These are phyloP conservation scores for Heliconius charithonia DNA, from an alignment of 2,888 invertebrate genomes.

Conservation along the genomic window DNA sequence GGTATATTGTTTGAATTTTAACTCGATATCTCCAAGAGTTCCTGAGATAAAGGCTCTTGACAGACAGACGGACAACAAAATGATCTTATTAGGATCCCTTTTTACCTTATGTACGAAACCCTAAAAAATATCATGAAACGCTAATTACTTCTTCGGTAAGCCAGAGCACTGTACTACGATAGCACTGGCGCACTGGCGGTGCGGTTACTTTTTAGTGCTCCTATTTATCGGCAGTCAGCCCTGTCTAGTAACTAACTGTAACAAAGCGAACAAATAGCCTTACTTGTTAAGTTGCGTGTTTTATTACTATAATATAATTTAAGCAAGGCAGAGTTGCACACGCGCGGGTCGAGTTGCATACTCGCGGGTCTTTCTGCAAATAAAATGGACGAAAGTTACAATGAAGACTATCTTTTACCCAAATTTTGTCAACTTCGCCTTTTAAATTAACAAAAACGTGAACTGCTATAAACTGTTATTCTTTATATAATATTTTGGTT, in stretches of 20 bases:
- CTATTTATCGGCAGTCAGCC: background rate
- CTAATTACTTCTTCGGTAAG: background rate
- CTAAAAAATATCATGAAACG: background rate
- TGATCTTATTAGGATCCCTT: no score
- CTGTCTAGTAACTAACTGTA: background rate
- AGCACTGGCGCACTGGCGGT: background rate
- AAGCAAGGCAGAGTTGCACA: slow-evolving; percentile 9
- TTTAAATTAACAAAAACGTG: background rate
- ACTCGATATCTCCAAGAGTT: no score
- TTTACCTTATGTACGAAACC: no score
- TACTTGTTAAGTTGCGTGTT: slow-evolving; percentile 30
- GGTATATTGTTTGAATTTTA: no score
- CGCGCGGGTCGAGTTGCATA: background rate
- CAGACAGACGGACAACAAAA: no score
- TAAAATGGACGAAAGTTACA: background rate
- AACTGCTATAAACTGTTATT: background rate
- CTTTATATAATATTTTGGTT: background rate
- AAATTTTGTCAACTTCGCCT: background rate
- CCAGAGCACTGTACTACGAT: background rate
- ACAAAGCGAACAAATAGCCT: slow-evolving; percentile 21
- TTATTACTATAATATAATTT: slow-evolving; percentile 30
- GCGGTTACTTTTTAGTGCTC: slow-evolving; percentile 3
- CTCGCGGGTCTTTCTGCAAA: background rate
- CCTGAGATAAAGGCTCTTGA: no score
- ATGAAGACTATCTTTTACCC: background rate